Evolutionary conservation across 2,888 invertebrate species (phyloP), one percentile per base, ranked within the genome.

Genomic region (Spicauda simplicius): DNA sequence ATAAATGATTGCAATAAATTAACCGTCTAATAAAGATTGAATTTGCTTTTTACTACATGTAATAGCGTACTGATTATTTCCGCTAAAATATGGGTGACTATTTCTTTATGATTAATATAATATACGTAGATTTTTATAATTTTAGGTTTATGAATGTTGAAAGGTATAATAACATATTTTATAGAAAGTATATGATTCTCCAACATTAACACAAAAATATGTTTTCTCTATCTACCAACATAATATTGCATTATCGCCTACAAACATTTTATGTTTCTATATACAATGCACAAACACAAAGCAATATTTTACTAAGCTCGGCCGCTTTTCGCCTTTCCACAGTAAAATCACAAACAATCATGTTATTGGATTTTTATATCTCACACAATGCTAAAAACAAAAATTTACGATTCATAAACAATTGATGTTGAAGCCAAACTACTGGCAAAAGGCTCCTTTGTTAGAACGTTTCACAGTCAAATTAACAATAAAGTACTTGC

Each of bases 401-500:
- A 30, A 59, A 52, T 33, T 30, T 33, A 25, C 60, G 19, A 18
- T 11, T 59, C 59, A 48, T 48, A 59, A 59, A 59, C 60, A 60
- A 59, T 59, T 48, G 20, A 33, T 25, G 33, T 18, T 60, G 50
- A 50, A 52, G 50, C 50, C 50, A 33, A 50, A 11, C 50, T 60
- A 52, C 48, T 25, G 25, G 25, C n/a, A 5, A 52, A 52, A 60
- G 25, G 50, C 50, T 18, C 58, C 50, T 60, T 60, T 60, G 60
- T 60, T 60, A 50, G 14, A 60, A 30, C 25, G 48, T 48, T 52
- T 52, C 33, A 52, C 52, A 52, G 16, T 52, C 20, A 48, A 52
- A 52, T 60, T 60, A 50, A 60, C 50, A 60, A 60, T 52, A 60
- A 30, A 33, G 60, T 60, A 60, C 10, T 60, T 14, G 50, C 50